Conservation (phyloP, 1,140 invertebrate species). For the Pogonomyrmex californicus region DNA sequence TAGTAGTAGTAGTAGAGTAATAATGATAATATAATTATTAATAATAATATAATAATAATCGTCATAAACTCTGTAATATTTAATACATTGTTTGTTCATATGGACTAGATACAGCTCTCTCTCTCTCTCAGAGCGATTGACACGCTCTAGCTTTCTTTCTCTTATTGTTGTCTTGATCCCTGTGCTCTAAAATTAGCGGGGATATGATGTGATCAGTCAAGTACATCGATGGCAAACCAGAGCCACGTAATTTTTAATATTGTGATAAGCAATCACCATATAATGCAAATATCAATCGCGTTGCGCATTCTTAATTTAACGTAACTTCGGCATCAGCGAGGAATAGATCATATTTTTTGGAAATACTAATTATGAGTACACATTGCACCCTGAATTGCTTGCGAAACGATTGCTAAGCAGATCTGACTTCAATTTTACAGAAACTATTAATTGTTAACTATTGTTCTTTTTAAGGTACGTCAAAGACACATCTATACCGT, state of each 20-base stretch:
- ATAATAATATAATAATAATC: conserved; percentile 75
- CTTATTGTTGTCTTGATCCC: conserved; percentile 56
- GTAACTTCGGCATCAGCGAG: conserved; percentile 12
- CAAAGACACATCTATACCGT: conserved; percentile 6
- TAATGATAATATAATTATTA: conserved; percentile 35
- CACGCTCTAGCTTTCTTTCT: conserved; percentile 48
- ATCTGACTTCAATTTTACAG: background rate
- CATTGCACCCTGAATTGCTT: conserved; percentile 21
- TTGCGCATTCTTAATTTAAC: conserved; percentile 8
- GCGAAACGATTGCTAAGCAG: background rate
- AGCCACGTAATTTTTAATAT: conserved; percentile 40
- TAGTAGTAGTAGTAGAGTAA: conserved; percentile 26
- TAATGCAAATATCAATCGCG: background rate
- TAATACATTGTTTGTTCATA: conserved; percentile 83
- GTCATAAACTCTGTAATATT: conserved; percentile 83
- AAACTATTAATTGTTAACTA: conserved; percentile 9
- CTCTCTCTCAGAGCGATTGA: conserved; percentile 58
- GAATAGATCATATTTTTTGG: conserved; percentile 16
- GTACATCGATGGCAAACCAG: conserved; percentile 56
- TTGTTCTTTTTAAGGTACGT: background rate
- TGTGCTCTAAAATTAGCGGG: conserved; percentile 47
- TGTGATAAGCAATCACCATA: conserved; percentile 47
- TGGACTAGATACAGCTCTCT: conserved; percentile 83
- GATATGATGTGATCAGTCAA: conserved; percentile 66
- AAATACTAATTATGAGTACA: conserved; percentile 5